Conservation (phyloP, 2,888 invertebrate species). For the Dynastes tityus region DNA sequence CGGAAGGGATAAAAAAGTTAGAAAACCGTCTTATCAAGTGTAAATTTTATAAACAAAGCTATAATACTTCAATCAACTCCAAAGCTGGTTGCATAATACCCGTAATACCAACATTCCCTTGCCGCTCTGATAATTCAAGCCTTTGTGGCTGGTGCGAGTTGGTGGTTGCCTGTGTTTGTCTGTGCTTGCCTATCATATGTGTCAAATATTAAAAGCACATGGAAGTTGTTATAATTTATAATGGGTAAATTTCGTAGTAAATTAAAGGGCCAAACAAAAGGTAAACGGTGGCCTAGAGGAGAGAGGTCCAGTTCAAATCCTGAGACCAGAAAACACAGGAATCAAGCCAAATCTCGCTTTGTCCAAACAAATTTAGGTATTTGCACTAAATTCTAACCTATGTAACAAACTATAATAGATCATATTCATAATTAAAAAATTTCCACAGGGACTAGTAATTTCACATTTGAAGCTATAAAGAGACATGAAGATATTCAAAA, state of each 20-base stretch:
- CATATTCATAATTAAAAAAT: constrained; percentile 13
- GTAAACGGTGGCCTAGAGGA: constrained; percentile 92
- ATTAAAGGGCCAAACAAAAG: constrained; percentile 83
- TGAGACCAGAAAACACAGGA: constrained; percentile 84
- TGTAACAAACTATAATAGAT: not conserved
- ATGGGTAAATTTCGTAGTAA: constrained; percentile 89
- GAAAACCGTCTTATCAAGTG: too few relatives aligned
- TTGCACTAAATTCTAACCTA: too few relatives aligned
- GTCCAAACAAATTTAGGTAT: constrained; percentile 84
- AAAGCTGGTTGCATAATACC: too few relatives aligned
- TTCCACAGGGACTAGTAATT: constrained; percentile 74
- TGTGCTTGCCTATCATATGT: not conserved
- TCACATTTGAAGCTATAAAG: constrained; percentile 84
- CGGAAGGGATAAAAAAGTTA: too few relatives aligned
- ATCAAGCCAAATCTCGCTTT: constrained; percentile 87
- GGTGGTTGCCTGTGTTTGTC: too few relatives aligned
- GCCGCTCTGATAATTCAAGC: too few relatives aligned
- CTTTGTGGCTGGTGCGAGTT: too few relatives aligned
- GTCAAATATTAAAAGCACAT: not conserved
- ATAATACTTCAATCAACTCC: too few relatives aligned
- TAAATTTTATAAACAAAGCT: too few relatives aligned
- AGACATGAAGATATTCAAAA: constrained; percentile 85
- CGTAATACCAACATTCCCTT: too few relatives aligned
- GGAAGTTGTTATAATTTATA: constrained; percentile 54
- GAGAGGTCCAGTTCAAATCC: constrained; percentile 95